Conservation (phyloP, 2,888 invertebrate species). For the Sepiola atlantica region DNA sequence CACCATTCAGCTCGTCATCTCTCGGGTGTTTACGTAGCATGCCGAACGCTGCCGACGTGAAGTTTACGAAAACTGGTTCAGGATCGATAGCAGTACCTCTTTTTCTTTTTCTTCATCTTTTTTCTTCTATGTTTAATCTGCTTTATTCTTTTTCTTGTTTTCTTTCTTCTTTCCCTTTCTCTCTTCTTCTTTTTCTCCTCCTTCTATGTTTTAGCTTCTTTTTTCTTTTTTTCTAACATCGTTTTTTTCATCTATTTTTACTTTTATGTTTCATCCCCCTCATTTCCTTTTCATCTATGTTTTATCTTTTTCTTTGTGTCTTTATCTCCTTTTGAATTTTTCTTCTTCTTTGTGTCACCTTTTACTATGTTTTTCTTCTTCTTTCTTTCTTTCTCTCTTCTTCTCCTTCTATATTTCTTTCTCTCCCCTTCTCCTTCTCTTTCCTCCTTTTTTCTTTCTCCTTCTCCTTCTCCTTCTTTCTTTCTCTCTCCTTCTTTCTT, state of each 20-base stretch:
- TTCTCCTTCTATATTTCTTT: no score
- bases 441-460: not conserved
- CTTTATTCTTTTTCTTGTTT: not conserved
- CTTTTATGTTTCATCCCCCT: no score
- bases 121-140: not conserved
- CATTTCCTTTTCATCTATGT: no score
- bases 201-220: not conserved
- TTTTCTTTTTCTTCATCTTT: not conserved
- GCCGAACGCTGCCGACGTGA: no score
- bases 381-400: not conserved
- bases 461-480: no score
- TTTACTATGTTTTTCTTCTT: not conserved
- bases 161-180: not conserved
- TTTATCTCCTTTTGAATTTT: not conserved
- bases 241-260: no score
- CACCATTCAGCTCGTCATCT: no score
- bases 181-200: not conserved
- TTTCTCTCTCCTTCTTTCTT: no score
- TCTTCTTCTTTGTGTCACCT: fast-evolving
- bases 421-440: not conserved
- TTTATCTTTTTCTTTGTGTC: not conserved
- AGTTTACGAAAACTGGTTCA: no score
- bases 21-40: no score
- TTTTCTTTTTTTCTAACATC: not conserved
- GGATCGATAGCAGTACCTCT: no score